These are phyloP conservation scores for Coptodon rendalli DNA, from an alignment of 2,113 vertebrate species.

Conservation along the genomic window DNA sequence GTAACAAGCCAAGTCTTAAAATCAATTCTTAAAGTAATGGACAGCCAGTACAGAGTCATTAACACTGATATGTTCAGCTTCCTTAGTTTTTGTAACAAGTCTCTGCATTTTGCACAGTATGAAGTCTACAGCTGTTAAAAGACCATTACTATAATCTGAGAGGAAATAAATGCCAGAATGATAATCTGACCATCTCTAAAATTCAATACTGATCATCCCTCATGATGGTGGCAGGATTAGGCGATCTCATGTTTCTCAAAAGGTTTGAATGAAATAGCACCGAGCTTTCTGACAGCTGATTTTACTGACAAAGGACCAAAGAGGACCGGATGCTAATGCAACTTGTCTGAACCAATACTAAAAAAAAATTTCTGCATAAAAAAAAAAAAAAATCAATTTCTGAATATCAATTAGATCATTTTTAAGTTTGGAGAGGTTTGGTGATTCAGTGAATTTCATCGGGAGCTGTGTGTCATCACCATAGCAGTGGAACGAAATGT, in stretches of 20 bases:
- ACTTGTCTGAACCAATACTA: not conserved
- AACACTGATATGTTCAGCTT: not conserved
- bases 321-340: not conserved
- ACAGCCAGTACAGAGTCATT: not conserved
- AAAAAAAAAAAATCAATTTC: not conserved
- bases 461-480: not conserved
- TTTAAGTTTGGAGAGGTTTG: not conserved
- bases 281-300: not conserved
- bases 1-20: not conserved
- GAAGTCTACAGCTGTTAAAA: not conserved
- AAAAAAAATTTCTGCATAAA: not conserved
- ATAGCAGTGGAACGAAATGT: fast-evolving
- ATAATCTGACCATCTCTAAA: not conserved
- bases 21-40: not conserved
- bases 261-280: not conserved
- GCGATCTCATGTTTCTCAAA: not conserved
- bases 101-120: not conserved
- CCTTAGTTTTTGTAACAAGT: not conserved
- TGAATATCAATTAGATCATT: not conserved
- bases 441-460: not conserved
- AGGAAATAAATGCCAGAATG: not conserved
- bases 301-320: not conserved
- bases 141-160: not conserved
- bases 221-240: not conserved
- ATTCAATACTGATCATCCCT: not conserved